Percentiles rank a stretch among this genome's conserved stretches.
phyloP scores from a whole-genome alignment of 2,113 vertebrate species.

The Myrmecobius fasciatus region DNA sequence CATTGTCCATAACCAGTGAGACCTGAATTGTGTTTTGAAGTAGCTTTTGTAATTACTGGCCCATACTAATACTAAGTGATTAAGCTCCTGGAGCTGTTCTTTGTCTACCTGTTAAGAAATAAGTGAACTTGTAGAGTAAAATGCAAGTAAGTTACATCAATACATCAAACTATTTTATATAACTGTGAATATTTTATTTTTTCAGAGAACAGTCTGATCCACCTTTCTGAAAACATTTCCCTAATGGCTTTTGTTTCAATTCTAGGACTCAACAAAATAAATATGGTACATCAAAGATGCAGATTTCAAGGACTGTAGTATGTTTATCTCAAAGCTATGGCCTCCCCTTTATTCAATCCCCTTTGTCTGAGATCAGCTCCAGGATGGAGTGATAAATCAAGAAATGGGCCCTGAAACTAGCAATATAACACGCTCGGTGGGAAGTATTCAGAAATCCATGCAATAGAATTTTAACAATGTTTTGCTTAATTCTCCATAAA shows the following conservation, averaged over 20 bases:
- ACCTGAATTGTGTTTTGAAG: background rate
- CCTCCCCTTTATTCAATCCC: background rate
- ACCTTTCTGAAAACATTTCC: background rate
- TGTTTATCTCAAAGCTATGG: slow-evolving; percentile 38
- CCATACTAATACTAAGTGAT: background rate
- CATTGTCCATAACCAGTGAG: background rate
- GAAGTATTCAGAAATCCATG: slow-evolving; percentile 19
- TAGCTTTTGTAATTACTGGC: background rate
- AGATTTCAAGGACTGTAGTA: slow-evolving; percentile 2
- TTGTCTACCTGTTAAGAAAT: slow-evolving; percentile 17
- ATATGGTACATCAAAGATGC: background rate
- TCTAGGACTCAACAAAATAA: slow-evolving; percentile 26
- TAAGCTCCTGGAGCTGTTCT: background rate
- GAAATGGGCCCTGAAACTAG: slow-evolving; percentile 50
- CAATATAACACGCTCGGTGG: slow-evolving; percentile 35
- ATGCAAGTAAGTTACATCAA: background rate
- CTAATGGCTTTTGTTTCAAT: slow-evolving; percentile 19
- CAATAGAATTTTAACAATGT: slow-evolving; percentile 42
- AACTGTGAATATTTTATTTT: background rate
- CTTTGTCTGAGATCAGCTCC: slow-evolving; percentile 44
- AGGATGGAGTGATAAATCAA: slow-evolving; percentile 32
- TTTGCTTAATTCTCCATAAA: slow-evolving; percentile 56
- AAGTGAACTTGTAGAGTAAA: slow-evolving; percentile 14
- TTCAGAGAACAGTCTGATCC: background rate
- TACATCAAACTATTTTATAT: slow-evolving; percentile 19